Percentiles rank a stretch among this genome's conserved stretches.
Conservation (phyloP, 53 echinoderm and acorn worm genomes). For the Arbacia lixula region DNA sequence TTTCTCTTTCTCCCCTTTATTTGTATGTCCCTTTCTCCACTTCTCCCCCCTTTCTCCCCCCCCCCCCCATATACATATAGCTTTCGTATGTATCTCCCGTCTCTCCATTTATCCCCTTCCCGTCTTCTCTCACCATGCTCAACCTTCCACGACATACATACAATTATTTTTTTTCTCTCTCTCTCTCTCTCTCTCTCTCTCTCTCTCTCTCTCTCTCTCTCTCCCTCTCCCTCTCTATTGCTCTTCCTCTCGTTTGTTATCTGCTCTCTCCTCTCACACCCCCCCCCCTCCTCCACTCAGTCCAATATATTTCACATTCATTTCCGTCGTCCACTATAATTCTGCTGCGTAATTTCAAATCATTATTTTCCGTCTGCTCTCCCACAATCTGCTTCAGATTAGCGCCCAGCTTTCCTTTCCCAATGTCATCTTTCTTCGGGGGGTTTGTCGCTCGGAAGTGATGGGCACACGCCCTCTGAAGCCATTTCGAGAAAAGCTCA, state of each 20-base stretch:
- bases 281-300: too few species aligned
- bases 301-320: too few species aligned
- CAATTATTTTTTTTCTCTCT: not conserved
- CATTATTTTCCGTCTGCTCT: too few species aligned
- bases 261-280: too few species aligned
- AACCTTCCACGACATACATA: not conserved
- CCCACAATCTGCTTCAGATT: too few species aligned
- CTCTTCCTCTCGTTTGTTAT: not conserved
- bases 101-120: not conserved
- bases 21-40: not conserved
- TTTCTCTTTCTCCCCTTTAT: not conserved
- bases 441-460: too few species aligned
- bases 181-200: not conserved
- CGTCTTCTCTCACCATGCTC: not conserved
- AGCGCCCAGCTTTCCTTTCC: too few species aligned
- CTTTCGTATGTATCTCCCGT: not conserved
- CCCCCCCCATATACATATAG: not conserved
- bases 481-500: too few species aligned
- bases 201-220: not conserved
- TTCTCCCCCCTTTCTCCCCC: not conserved
- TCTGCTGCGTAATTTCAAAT: too few species aligned
- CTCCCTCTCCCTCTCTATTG: not conserved
- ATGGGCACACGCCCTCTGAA: too few species aligned
- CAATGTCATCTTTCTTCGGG: too few species aligned
- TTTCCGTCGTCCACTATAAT: too few species aligned